phyloP scores from a whole-genome alignment of 2,113 vertebrate species.

The Oryctolagus cuniculus region DNA sequence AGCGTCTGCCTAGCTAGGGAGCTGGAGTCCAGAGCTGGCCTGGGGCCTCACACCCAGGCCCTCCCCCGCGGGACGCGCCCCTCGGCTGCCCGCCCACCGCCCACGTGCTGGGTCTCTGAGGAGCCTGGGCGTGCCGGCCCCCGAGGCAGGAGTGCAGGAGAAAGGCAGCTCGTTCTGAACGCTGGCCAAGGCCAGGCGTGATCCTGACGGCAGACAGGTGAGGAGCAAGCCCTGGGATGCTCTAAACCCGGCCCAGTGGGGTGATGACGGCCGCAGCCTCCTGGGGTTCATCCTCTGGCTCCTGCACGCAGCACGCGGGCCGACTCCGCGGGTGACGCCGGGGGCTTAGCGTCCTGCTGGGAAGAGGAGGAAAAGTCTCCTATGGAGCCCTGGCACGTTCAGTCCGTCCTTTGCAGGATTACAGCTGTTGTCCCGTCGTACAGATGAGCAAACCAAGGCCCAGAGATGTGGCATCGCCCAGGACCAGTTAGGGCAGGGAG shows the following conservation, averaged over 20 bases:
- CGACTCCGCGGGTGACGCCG: background rate
- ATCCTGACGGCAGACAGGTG: background rate
- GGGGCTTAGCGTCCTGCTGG: background rate
- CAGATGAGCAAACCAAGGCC: background rate
- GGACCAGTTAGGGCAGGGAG: background rate
- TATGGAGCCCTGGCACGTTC: background rate
- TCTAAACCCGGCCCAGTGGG: background rate
- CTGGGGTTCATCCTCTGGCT: background rate
- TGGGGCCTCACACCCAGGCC: too few relatives aligned
- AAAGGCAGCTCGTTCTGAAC: background rate
- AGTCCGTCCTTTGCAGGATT: too few relatives aligned
- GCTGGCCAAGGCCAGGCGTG: background rate
- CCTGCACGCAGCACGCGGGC: rapidly evolving
- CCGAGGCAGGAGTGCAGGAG: background rate
- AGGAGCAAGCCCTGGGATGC: background rate
- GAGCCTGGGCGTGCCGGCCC: background rate
- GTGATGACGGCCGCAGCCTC: rapidly evolving
- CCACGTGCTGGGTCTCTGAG: background rate
- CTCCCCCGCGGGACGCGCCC: too few relatives aligned
- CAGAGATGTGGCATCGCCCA: too few relatives aligned
- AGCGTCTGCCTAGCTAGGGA: too few relatives aligned
- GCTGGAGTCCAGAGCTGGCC: too few relatives aligned
- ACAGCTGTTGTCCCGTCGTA: background rate
- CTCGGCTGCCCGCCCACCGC: too few relatives aligned
- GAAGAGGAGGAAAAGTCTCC: background rate